Evolutionary conservation across 2,888 invertebrate species (phyloP), one percentile per base, ranked within the genome.

Genomic region (Notocelia uddmanniana): DNA sequence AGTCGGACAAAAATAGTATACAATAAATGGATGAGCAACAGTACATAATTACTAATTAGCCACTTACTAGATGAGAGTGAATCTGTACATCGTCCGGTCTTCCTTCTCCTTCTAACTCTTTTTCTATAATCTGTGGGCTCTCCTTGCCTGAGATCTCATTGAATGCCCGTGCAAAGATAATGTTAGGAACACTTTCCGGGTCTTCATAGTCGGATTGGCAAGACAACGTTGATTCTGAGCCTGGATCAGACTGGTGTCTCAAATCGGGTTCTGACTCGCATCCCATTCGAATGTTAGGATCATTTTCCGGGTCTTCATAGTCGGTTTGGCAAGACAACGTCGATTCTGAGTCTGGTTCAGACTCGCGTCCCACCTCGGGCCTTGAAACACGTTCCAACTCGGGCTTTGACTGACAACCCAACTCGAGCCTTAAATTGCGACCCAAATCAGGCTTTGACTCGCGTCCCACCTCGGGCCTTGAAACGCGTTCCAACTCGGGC

Each of bases 241-340:
- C 23, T 6, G 19, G 37, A 0, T 58, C 34, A 2, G 15, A n/a
- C 15, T n/a, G 8, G 3, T 1, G 26, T 26, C 2, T 3, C 6
- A 19, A 6, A 1, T 23, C 6, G 52, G 0, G 41, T 15, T 60
- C 60, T 0, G 23, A 41, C 37, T 59, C 18, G 2, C 15, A 2
- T 15, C 21, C 41, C 2, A 15, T n/a, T n/a, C n/a, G n/a, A 13
- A 60, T 23, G 26, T 60, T 60, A 0, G 60, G 60, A 10, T 3
- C 45, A 6, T 26, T 3, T n/a, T 60, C 60, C 0, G 60, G 37
- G n/a, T 60, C 60, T n/a, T 60, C 60, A 2, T 60, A 45, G 45
- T 60, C 45, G 0, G 60, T 45, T 6, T 60, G 13, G 3, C 23
- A n/a, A 26, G 23, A 45, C 15, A 18, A 5, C 5, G 60, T 60